phyloP scores from a whole-genome alignment of 92 coral and sea anemone species.

The Palythoa caribaeorum region DNA sequence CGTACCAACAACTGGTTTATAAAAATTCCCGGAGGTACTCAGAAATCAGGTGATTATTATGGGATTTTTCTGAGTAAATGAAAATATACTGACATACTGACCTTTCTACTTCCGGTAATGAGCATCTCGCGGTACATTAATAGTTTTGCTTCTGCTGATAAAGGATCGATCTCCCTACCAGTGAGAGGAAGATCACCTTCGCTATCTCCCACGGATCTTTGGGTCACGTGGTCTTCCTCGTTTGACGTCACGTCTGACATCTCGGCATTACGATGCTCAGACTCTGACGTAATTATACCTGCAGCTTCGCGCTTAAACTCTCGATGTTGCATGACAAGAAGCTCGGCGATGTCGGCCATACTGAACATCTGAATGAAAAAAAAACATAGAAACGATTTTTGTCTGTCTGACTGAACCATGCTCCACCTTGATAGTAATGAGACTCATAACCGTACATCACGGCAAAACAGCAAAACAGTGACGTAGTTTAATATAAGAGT shows the following conservation, averaged over 20 bases:
- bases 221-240: background rate
- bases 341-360: conserved; percentile 43
- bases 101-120: conserved; percentile 35
- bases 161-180: background rate
- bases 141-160: background rate
- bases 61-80: background rate
- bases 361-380: conserved; percentile 23
- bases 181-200: background rate
- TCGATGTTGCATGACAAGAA: conserved; percentile 27
- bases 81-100: background rate
- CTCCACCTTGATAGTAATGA: too few relatives aligned
- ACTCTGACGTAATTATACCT: background rate
- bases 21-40: too few relatives aligned
- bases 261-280: background rate
- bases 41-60: too few relatives aligned
- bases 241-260: background rate
- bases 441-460: too few relatives aligned
- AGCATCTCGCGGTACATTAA: conserved; percentile 24
- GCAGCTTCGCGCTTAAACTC: conserved; percentile 31
- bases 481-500: too few relatives aligned
- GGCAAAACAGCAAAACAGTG: too few relatives aligned
- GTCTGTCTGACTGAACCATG: too few relatives aligned
- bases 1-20: too few relatives aligned
- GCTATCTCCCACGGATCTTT: background rate
- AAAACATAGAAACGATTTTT: background rate